A percentile compares a stretch with the other conserved stretches of the same genome.
Evolutionary conservation across 1,140 invertebrate genomes (phyloP).

Genomic region (Macrocentrus cingulum): DNA sequence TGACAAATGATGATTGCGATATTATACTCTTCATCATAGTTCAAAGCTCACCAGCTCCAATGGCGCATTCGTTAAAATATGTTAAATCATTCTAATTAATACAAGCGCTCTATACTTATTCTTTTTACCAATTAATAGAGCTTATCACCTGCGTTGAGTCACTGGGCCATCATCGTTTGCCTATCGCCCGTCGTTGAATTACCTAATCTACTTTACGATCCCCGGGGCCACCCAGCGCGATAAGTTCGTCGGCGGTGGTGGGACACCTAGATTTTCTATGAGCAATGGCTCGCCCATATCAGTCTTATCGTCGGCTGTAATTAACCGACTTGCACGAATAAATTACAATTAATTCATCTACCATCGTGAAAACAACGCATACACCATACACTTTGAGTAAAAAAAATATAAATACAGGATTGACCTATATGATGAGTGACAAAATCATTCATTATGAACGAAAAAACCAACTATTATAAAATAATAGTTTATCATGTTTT

Average conservation of each 20-base stretch:
- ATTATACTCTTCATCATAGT: too few relatives aligned
- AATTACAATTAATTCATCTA: slow-evolving; percentile 3
- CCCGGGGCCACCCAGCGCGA: background rate
- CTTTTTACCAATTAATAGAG: too few relatives aligned
- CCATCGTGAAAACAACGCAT: too few relatives aligned
- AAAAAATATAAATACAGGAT: too few relatives aligned
- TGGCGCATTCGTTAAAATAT: background rate
- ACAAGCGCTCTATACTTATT: background rate
- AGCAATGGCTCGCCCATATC: background rate
- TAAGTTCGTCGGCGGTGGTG: background rate
- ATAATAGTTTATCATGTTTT: too few relatives aligned
- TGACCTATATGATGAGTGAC: too few relatives aligned
- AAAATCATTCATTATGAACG: too few relatives aligned
- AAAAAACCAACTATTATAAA: too few relatives aligned
- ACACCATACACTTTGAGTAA: too few relatives aligned
- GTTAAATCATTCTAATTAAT: background rate
- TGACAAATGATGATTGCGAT: slow-evolving; percentile 1
- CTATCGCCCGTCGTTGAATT: background rate
- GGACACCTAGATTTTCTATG: slow-evolving; percentile 4
- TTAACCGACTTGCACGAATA: background rate
- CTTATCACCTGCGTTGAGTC: too few relatives aligned
- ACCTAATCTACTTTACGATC: slow-evolving; percentile 6
- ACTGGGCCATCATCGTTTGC: slow-evolving; percentile 2
- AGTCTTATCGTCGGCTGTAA: background rate
- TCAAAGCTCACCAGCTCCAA: background rate